Evolutionary conservation across 1,140 invertebrate genomes (phyloP).

Genomic region (Procambarus clarkii): DNA sequence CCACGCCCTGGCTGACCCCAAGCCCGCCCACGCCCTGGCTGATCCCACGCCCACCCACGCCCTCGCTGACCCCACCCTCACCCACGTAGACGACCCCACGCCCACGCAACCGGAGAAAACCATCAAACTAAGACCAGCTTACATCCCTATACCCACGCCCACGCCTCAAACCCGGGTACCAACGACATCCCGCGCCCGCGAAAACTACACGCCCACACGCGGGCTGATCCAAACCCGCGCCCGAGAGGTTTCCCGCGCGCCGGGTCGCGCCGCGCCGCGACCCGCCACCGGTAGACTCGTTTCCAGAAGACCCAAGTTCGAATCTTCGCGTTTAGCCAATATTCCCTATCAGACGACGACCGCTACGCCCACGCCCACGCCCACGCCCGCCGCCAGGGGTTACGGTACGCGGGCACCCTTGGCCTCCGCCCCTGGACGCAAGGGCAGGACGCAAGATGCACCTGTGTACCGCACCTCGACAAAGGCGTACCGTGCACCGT

Average conservation of each 20-base stretch:
- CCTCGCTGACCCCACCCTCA: not conserved
- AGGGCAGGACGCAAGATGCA: conserved; percentile 24
- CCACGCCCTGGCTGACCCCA: not conserved
- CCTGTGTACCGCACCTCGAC: conserved; percentile 70
- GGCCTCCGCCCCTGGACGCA: not conserved
- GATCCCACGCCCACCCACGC: not conserved
- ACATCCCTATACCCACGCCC: conserved; percentile 26
- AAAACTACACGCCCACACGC: not conserved
- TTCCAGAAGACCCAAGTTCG: conserved; percentile 35
- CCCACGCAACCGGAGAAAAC: not conserved
- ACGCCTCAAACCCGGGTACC: not conserved
- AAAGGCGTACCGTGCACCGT: conserved; percentile 67
- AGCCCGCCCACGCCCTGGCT: not conserved
- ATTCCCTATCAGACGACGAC: not conserved
- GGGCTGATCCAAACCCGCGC: not conserved
- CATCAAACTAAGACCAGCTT: conserved; percentile 52
- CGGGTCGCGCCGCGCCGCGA: not conserved
- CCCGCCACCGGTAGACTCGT: not conserved
- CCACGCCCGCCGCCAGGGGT: conserved; percentile 17
- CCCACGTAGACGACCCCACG: not conserved
- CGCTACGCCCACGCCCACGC: conserved; percentile 34
- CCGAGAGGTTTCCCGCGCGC: not conserved
- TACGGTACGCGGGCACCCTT: conserved; percentile 1
- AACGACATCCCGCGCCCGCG: not conserved
- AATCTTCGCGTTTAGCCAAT: conserved; percentile 22